Base-by-base conservation (phyloP, 1,140 invertebrate species). In the Euura saliciscinereae region DNA sequence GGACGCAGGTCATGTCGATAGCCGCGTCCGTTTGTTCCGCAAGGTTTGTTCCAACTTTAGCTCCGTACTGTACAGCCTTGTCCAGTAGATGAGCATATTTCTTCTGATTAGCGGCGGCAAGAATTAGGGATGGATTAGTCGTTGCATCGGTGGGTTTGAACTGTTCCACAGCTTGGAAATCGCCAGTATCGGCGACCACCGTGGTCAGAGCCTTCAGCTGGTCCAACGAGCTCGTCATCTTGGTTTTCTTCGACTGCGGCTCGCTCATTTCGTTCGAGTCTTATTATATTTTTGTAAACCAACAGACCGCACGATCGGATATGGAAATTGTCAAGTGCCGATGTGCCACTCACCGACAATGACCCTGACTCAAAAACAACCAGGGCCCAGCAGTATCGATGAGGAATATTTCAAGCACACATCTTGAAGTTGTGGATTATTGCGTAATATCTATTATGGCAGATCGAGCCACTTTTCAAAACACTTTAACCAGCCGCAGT, bases 121-220 rank as follows among this genome's bases (percentile, higher is more conserved):
- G 88, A 73, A 99, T 99, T 2, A 99, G 89, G 2, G 98, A 99
- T 6, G 99, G 98, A 89, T 99, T 99, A 42, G 99, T 99, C 0
- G 99, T 99, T 11, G 98, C 98, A 94, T 99, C 98, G 13, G 96
- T 99, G 8, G 98, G 98, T 84, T 97, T 95, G 87, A 98, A 99
- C 78, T 95, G 92, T 84, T 97, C 94, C 92, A 99, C 99, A 3
- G 96, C 98, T 91, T 98, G 94, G 90, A 99, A 99, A 87, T 99
- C 98, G 43, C 98, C 97, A 74, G 98, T 99, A 85, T 99, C 98
- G n/a, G 98, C 98, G 43, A 99, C 98, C 43, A 99, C 96, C 7
- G 92, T 93, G 0, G 97, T 99, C 74, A 93, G 86, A 74, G 92
- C 88, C 84, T 98, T 98, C 5, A 99, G 87, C 83, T 98, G 96